phyloP scores from a whole-genome alignment of 30 jellyfish, hydroid and myxozoan species.

The Hydractinia symbiolongicarpus region DNA sequence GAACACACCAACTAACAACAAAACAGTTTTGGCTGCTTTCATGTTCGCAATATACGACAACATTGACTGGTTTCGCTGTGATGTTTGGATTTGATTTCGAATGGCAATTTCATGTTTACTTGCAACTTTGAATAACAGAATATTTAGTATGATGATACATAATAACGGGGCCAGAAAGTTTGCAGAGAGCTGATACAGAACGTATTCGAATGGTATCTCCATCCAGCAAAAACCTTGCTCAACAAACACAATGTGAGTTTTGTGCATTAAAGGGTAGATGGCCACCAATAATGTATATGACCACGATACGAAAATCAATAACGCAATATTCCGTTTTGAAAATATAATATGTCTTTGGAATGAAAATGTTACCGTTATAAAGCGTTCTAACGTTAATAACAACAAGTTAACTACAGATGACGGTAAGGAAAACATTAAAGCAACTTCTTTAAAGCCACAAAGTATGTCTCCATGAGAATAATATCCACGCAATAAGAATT shows the following conservation, averaged over 20 bases:
- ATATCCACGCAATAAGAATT: conserved; percentile 16
- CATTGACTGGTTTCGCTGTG: background rate
- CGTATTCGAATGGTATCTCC: background rate
- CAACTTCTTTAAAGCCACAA: conserved; percentile 26
- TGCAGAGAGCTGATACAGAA: background rate
- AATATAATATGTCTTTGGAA: background rate
- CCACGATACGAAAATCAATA: background rate
- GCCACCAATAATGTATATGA: conserved; percentile 15
- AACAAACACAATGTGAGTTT: background rate
- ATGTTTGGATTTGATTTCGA: background rate
- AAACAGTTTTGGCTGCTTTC: conserved; percentile 29
- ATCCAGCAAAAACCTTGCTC: background rate
- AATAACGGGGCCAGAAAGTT: background rate
- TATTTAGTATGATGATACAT: background rate
- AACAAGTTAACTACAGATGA: conserved; percentile 23
- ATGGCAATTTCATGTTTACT: background rate
- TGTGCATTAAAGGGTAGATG: background rate
- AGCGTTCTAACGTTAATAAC: conserved; percentile 22
- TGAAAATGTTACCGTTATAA: background rate
- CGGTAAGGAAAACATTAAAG: conserved; percentile 22
- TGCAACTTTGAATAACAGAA: background rate
- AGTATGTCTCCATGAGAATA: conserved; percentile 3
- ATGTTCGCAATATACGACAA: background rate
- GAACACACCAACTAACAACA: conserved; percentile 19
- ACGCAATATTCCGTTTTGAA: background rate